Evolutionary conservation across 2,888 invertebrate genomes (phyloP), one percentile per base, ranked within the genome.

Genomic region (Rhagonycha lutea): DNA sequence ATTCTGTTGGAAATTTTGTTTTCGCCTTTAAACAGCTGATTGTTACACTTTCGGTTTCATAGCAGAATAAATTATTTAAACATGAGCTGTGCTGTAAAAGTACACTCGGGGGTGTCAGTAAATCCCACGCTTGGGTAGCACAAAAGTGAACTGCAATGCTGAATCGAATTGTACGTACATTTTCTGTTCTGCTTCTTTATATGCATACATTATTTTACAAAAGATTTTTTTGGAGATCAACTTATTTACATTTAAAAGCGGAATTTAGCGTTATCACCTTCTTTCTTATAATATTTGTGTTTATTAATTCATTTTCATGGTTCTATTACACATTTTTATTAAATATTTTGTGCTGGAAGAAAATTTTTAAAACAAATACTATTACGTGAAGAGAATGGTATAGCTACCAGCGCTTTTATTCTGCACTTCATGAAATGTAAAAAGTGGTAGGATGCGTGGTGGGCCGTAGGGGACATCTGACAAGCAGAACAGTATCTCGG

Each of bases 41-140:
- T 81, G 83, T 81, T 81, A 83, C 81, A 86, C 86, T 86, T 85
- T 86, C 86, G 81, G 83, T 86, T 86, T 86, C 86, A 83, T 84
- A 81, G 83, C 82, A 81, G 86, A 85, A 86, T 86, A 86, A 86
- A 86, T 86, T 86, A 85, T 84, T 85, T 84, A 87, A 86, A 86
- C 86, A 86, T 86, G 86, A 86, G 85, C 83, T 85, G 86, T 81
- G 85, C 84, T 84, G 83, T 85, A 84, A 84, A 86, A 86, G 83
- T 86, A 84, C 84, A 85, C 86, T 85, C 86, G 83, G 81, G 86
- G 85, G 86, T 84, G 85, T 85, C 81, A 80, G 83, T 80, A 81
- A 84, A 83, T 85, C 83, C 84, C 84, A 83, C 83, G 81, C 83
- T 80, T 80, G 79, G 76, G 79, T 80, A 76, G 76, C 77, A 74